phyloP scores from a whole-genome alignment of 2,797 vertebrate species.

The Microcaecilia unicolor region DNA sequence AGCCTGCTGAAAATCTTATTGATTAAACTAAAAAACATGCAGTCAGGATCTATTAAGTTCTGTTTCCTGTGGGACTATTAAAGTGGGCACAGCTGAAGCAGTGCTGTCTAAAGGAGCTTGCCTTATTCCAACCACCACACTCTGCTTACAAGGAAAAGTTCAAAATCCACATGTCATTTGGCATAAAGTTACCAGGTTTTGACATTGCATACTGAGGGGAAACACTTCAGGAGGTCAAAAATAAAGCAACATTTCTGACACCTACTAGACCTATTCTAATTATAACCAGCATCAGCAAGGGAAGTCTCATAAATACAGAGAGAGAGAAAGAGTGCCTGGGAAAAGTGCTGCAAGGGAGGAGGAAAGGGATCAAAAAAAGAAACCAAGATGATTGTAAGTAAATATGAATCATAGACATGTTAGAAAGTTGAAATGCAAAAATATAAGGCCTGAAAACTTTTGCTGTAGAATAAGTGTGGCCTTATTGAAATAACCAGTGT shows the following conservation, averaged over 20 bases:
- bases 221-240: slow-evolving; percentile 20
- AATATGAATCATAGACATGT: too few species aligned
- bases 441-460: slow-evolving; percentile 1
- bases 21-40: too few species aligned
- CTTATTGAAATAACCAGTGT: too few species aligned
- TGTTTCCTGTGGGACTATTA: slow-evolving; percentile 18
- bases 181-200: slow-evolving; percentile 4
- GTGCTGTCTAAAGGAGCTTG: slow-evolving; percentile 23
- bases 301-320: slow-evolving; percentile 32
- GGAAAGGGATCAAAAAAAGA: slow-evolving; percentile 20
- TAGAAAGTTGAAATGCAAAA: too few species aligned
- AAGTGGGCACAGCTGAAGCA: slow-evolving; percentile 22
- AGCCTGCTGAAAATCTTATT: too few species aligned
- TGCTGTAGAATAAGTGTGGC: too few species aligned
- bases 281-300: slow-evolving; percentile 16
- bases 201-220: slow-evolving; percentile 16
- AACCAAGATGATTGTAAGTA: too few species aligned
- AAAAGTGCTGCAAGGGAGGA: slow-evolving; percentile 18
- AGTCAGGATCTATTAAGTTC: too few species aligned
- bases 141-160: slow-evolving; percentile 16
- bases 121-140: slow-evolving; percentile 10
- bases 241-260: slow-evolving; percentile 27
- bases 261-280: slow-evolving; percentile 37
- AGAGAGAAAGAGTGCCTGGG: slow-evolving; percentile 28
- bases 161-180: background rate